Base-by-base conservation (phyloP, 2,888 invertebrate genomes). In the Drosophila testacea region DNA sequence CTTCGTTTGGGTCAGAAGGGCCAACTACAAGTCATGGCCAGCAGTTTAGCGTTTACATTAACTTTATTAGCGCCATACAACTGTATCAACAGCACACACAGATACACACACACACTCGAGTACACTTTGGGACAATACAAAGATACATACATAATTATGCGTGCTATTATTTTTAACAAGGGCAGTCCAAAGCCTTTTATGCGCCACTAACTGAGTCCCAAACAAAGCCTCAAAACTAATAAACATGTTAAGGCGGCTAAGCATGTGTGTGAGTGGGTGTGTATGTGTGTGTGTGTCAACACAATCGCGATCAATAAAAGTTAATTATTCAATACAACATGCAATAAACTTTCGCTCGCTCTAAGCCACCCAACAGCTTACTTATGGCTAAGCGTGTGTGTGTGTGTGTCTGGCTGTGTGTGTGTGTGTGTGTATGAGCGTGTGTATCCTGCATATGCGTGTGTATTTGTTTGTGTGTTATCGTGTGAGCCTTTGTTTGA, bases 291-390 rank as follows among this genome's bases (percentile, higher is more conserved):
- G 47, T 69, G 62, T 61, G 59, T 55, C 57, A 52, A 54, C 66
- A 56, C 69, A 69, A 79, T 70, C 72, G 73, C 88, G 79, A 82
- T 90, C 90, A 83, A 91, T 91, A 90, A 88, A 88, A 75, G 76
- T 91, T 81, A 90, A 88, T 85, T 90, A 91, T 90, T 91, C 79
- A 90, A 75, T 81, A 76, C 71, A 73, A 73, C 82, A 72, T 68
- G 76, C 73, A 67, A 82, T 80, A 86, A 81, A 79, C 78, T 77
- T 75, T 77, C 69, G 64, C 73, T 73, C 44, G 54, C 67, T 67
- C 70, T 77, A 73, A 83, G 69, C 77, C 69, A 65, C 39, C 51
- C 80, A 73, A 69, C 72, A 61, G 73, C 76, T 76, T 73, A 83
- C 67, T 83, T 83, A 79, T 67, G 54, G 22, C n/a, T 48, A 59